Evolutionary conservation across 1,140 invertebrate genomes (phyloP), one percentile per base, ranked within the genome.

Genomic region (Battus philenor): DNA sequence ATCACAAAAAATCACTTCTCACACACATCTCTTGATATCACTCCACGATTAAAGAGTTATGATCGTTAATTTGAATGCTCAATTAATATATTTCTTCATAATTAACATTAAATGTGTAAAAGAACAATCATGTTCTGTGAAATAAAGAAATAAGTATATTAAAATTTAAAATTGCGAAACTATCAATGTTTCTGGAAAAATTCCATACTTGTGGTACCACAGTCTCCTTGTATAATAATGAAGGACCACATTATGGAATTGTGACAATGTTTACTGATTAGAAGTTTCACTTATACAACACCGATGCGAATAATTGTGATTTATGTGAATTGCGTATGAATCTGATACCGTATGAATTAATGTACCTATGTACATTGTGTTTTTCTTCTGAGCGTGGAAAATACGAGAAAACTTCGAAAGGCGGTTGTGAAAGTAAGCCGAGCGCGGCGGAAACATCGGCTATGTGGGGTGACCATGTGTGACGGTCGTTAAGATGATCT

Each of bases 391-490:
- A 26, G 59, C 50, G 59, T 53, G 61, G 66, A 68, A 62, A 60
- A 53, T 64, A 59, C 41, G 32, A 52, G 51, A 76, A 69, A 69
- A 66, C 60, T 66, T 59, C 56, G 72, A 73, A 71, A 76, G 61
- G 68, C 55, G 50, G 44, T 65, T 62, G 71, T 67, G 72, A 76
- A 76, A 72, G 66, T 58, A 38, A 60, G 41, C 60, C 57, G 47
- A 44, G 64, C 55, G 56, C 56, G 58, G 44, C 56, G 58, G 52
- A 63, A 57, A 65, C 47, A 46, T 13, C 16, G 5, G 48, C 39
- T 56, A 50, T 57, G 58, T 61, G 59, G 56, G 60, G 55, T 66
- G 62, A 36, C 59, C 62, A 64, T 59, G 48, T 58, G 50, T 48
- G 45, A 62, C 53, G 45, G 11, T 11, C 10, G 29, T 30, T 11